Evolutionary conservation across 30 jellyfish, hydroid and myxozoan genomes (phyloP).

Genomic region (Hydractinia echinata): DNA sequence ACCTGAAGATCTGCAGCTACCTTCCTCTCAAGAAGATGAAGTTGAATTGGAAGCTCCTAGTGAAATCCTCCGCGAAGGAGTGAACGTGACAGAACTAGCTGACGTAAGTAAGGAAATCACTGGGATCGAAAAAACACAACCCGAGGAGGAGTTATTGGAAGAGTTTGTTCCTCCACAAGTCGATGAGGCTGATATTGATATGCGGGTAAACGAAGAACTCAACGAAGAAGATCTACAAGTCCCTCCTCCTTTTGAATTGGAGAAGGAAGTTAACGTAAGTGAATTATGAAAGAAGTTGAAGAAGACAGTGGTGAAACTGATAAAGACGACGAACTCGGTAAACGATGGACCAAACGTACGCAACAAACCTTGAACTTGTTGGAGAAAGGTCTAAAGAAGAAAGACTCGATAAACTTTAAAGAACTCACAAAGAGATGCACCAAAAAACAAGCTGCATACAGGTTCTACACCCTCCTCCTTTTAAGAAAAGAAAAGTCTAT

Average conservation of each 20-base stretch:
- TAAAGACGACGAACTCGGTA: constrained; percentile 46
- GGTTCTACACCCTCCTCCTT: constrained; percentile 65
- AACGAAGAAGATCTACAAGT: constrained; percentile 22
- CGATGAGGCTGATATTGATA: constrained; percentile 13
- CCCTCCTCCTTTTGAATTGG: constrained; percentile 48
- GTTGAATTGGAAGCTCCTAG: constrained; percentile 36
- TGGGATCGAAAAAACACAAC: constrained; percentile 15
- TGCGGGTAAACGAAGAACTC: constrained; percentile 21
- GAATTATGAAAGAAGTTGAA: constrained; percentile 39
- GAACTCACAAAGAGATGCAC: constrained; percentile 41
- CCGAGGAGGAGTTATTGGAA: constrained; percentile 23
- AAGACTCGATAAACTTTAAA: constrained; percentile 33
- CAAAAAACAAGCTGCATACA: constrained; percentile 80
- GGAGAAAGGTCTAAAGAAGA: constrained; percentile 55
- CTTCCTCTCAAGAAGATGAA: constrained; percentile 57
- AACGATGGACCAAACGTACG: constrained; percentile 95
- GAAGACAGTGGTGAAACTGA: constrained; percentile 42
- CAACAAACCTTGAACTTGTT: constrained; percentile 72
- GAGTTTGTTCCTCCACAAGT: constrained; percentile 2
- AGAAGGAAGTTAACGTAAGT: neutral
- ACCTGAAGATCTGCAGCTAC: constrained; percentile 38
- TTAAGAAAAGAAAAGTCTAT: constrained; percentile 77
- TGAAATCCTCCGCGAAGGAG: constrained; percentile 17
- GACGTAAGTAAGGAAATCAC: constrained; percentile 11
- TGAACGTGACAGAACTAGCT: constrained; percentile 35